These are phyloP conservation scores for Columba guinea DNA, from an alignment of 2,797 vertebrate genomes.

Conservation along the genomic window DNA sequence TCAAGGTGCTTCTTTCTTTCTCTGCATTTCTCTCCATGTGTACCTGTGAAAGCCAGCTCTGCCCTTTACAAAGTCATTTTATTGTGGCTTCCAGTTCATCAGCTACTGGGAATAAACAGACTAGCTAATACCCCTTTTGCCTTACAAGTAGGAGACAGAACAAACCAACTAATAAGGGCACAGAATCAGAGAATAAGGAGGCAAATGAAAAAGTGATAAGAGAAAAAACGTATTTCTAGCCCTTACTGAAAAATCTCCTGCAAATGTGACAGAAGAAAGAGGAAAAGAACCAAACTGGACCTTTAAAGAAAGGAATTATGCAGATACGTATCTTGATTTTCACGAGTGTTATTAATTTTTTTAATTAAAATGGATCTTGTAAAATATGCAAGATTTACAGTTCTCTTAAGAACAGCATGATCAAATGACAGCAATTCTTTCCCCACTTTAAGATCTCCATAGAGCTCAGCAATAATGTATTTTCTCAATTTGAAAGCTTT, in stretches of 20 bases:
- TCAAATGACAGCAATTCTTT: background rate
- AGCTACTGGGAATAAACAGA: background rate
- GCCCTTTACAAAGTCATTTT: constrained; percentile 12
- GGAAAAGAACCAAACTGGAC: background rate
- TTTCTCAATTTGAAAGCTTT: constrained; percentile 41
- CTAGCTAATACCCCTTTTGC: background rate
- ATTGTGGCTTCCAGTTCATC: background rate
- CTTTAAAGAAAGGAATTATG: constrained; percentile 4
- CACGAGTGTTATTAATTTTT: constrained; percentile 15
- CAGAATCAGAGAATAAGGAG: background rate
- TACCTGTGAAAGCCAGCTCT: constrained; percentile 1
- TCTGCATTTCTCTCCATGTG: background rate
- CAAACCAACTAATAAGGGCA: background rate
- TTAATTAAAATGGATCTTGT: constrained; percentile 3
- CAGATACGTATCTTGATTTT: constrained; percentile 12
- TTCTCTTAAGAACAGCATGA: background rate
- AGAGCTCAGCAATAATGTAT: background rate
- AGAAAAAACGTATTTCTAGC: background rate
- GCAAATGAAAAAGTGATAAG: constrained; percentile 20
- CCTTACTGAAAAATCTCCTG: background rate
- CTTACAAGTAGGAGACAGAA: background rate
- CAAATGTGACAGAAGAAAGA: background rate
- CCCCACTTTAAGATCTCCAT: background rate
- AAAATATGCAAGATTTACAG: constrained; percentile 19
- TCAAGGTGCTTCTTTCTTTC: background rate